phyloP scores from a whole-genome alignment of 1,140 invertebrate genomes.

The Polypedilum pembai region DNA sequence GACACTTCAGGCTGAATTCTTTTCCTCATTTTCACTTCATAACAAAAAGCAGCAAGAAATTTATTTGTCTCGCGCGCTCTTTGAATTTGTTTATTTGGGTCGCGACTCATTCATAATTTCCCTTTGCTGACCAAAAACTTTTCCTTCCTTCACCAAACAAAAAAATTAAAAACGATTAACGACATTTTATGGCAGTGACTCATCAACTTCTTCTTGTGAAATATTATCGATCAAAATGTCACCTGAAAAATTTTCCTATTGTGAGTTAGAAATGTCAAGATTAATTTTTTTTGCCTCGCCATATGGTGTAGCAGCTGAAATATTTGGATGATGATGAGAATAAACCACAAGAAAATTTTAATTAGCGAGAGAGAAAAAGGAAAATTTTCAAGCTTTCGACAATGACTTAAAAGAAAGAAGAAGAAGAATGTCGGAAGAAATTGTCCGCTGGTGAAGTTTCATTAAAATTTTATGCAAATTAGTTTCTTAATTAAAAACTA shows the following conservation, averaged over 20 bases:
- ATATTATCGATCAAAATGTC: background rate
- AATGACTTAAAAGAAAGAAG: background rate
- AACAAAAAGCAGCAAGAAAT: too few species aligned
- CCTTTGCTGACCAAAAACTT: background rate
- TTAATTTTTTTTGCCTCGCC: background rate
- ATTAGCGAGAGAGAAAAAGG: background rate
- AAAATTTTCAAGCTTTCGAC: background rate
- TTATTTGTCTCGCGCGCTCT: too few species aligned
- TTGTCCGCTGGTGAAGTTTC: background rate
- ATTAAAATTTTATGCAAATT: background rate
- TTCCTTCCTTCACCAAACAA: background rate
- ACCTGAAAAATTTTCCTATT: background rate
- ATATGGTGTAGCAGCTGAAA: background rate
- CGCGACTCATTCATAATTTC: background rate
- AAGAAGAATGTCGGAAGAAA: background rate
- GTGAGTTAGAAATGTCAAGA: background rate
- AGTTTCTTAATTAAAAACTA: slow-evolving; percentile 16
- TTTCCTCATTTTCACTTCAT: too few species aligned
- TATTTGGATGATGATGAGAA: background rate
- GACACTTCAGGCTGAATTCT: too few species aligned
- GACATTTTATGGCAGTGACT: background rate
- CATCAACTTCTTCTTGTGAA: background rate
- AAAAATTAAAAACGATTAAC: background rate
- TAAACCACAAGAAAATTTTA: background rate
- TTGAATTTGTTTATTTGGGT: background rate